A percentile compares a stretch with the other conserved stretches of the same genome.
Evolutionary conservation across 2,888 invertebrate genomes (phyloP).

Genomic region (Xanthorhoe designata): DNA sequence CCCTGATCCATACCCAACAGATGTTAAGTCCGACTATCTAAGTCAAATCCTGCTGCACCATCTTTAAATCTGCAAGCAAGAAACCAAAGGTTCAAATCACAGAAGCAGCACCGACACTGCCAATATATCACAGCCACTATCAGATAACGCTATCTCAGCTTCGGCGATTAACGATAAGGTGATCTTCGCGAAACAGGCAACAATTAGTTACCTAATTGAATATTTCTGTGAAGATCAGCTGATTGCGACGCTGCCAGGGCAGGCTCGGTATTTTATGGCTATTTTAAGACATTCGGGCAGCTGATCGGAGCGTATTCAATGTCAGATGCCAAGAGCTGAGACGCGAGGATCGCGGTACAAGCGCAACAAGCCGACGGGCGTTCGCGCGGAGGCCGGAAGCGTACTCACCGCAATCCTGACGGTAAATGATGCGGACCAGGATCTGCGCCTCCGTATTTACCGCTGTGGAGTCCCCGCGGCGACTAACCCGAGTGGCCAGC

Average conservation of each 20-base stretch:
- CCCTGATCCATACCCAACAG: slow-evolving; percentile 68
- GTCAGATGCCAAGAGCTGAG: slow-evolving; percentile 68
- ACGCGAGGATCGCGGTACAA: slow-evolving; percentile 33
- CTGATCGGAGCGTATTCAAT: slow-evolving; percentile 80
- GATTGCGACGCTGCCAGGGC: slow-evolving; percentile 80
- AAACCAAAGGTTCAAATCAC: slow-evolving; percentile 62
- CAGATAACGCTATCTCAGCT: slow-evolving; percentile 65
- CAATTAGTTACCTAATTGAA: slow-evolving; percentile 75
- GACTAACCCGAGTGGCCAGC: slow-evolving; percentile 79
- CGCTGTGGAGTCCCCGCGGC: slow-evolving; percentile 82
- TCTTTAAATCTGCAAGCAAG: slow-evolving; percentile 81
- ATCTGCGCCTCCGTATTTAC: slow-evolving; percentile 84
- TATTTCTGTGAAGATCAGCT: slow-evolving; percentile 81
- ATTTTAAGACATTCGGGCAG: slow-evolving; percentile 82
- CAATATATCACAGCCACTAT: slow-evolving; percentile 57
- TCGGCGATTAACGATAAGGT: slow-evolving; percentile 63
- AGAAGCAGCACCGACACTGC: slow-evolving; percentile 57
- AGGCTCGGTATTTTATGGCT: slow-evolving; percentile 81
- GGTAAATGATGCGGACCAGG: slow-evolving; percentile 82
- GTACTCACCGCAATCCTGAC: slow-evolving; percentile 83
- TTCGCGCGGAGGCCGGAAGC: slow-evolving; percentile 40
- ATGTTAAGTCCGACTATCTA: slow-evolving; percentile 65
- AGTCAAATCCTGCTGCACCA: slow-evolving; percentile 86
- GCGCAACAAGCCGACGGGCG: slow-evolving; percentile 20
- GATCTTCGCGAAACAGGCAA: slow-evolving; percentile 52